Conservation (phyloP, 92 coral and sea anemone genomes). For the Epizoanthus stellaris region DNA sequence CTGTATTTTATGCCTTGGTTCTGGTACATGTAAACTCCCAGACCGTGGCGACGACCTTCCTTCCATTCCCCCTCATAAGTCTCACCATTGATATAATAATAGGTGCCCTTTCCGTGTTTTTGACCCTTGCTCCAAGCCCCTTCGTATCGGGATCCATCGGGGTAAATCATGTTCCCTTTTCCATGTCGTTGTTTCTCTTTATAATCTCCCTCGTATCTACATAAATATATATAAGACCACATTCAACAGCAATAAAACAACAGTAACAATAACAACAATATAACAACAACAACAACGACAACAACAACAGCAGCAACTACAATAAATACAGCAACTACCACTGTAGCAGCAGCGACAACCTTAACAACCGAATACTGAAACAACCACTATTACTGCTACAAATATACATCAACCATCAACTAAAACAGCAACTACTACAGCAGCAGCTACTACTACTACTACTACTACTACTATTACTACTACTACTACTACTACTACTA, state of each 20-base stretch:
- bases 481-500: no score
- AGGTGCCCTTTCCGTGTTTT: constrained; percentile 78
- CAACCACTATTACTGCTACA: no score
- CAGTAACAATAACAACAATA: background rate
- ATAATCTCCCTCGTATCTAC: constrained; percentile 90
- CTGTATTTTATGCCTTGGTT: constrained; percentile 45
- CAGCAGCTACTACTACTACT: no score
- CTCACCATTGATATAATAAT: constrained; percentile 87
- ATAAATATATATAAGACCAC: background rate
- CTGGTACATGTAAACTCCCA: constrained; percentile 77
- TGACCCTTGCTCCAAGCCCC: constrained; percentile 83
- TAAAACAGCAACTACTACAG: no score
- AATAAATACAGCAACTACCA: no score
- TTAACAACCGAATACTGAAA: no score
- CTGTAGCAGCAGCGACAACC: no score
- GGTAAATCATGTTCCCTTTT: constrained; percentile 79
- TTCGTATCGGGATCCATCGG: constrained; percentile 85
- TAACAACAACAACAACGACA: background rate
- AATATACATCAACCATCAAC: no score
- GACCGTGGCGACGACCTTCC: constrained; percentile 78
- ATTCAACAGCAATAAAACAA: background rate
- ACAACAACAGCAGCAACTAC: background rate
- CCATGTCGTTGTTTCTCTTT: constrained; percentile 61
- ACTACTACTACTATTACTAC: no score
- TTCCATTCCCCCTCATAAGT: constrained; percentile 87